Base-by-base conservation (phyloP, 2,113 vertebrate genomes). In the Sylvietta virens region DNA sequence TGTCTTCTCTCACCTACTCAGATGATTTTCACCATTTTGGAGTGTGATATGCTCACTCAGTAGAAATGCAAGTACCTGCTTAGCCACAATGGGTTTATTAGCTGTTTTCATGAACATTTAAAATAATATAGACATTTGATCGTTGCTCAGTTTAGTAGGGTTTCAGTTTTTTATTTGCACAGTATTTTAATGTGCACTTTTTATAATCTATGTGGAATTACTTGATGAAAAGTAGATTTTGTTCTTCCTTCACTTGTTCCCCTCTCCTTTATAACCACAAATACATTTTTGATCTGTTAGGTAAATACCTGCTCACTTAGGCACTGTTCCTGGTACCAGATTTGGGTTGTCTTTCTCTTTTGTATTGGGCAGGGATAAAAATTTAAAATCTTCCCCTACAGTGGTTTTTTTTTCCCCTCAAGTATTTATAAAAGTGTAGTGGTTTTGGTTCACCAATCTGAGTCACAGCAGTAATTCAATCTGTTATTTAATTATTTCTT, bases 361-460 rank as follows among this genome's bases (percentile, higher is more conserved):
- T 45, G 11, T 24, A 23, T 70, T 67, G 71, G 23, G 28, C 20
- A 48, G 74, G 9, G 10, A 51, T 17, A 42, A 54, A 88, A 80
- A 86, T 44, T 24, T 19, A 93, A 67, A 93, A 92, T 42, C 35
- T 86, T 94, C 11, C 39, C 16, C 50, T 33, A 77, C 9, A 82
- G 30, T 4, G 13, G 9, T 5, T 16, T 26, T 3, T 30, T 57
- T 22, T 77, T 20, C 21, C 45, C 10, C 30, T 54, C 28, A 33
- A n/a, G n/a, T 22, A 13, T 28, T 69, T 42, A 60, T 66, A 60
- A 67, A 76, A 11, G 6, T 22, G 47, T 10, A n/a, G 30, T 28
- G 14, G 23, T 62, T 51, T 42, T n/a, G 10, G 37, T 28, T 27
- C 0, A 0, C 18, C 18, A 78, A 14, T 28, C 42, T 2, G 5